Conservation (phyloP, 2,888 invertebrate genomes). For the Clivina fossor region DNA sequence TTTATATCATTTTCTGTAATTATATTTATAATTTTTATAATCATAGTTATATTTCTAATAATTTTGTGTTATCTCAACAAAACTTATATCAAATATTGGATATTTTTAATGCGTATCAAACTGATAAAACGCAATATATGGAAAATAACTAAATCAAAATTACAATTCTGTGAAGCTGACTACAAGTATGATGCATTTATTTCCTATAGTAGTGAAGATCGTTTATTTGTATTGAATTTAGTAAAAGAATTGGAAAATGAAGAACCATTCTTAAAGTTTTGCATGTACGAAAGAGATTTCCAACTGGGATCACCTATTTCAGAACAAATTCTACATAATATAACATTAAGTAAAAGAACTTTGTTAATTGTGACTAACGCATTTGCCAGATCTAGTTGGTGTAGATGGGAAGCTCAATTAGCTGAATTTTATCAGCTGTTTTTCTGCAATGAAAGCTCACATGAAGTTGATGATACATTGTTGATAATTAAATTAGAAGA, state of each 20-base stretch:
- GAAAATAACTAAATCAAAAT: too few species aligned
- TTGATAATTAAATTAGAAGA: conserved; percentile 65
- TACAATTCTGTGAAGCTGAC: conserved; percentile 45
- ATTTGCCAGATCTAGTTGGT: conserved; percentile 73
- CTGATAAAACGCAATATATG: conserved; percentile 46
- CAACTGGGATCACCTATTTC: conserved; percentile 65
- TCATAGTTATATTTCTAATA: too few species aligned
- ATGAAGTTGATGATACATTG: conserved; percentile 62
- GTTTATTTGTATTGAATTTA: conserved; percentile 61
- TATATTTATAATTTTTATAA: too few species aligned
- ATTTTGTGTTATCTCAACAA: too few species aligned
- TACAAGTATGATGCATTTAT: conserved; percentile 64
- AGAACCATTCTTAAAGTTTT: conserved; percentile 63
- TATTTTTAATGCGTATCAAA: conserved; percentile 59
- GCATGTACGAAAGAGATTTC: conserved; percentile 71
- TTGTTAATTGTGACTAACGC: conserved; percentile 67
- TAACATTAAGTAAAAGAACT: conserved; percentile 66
- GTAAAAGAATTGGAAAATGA: conserved; percentile 64
- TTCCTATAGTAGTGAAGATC: conserved; percentile 62
- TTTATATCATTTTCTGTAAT: too few species aligned
- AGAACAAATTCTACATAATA: conserved; percentile 65
- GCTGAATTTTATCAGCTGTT: conserved; percentile 67
- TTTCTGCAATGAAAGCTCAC: conserved; percentile 55
- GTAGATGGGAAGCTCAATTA: conserved; percentile 69
- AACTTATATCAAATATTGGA: too few species aligned